Conservation (phyloP, 1,140 invertebrate species). For the Ceratoteleas bidentatus region DNA sequence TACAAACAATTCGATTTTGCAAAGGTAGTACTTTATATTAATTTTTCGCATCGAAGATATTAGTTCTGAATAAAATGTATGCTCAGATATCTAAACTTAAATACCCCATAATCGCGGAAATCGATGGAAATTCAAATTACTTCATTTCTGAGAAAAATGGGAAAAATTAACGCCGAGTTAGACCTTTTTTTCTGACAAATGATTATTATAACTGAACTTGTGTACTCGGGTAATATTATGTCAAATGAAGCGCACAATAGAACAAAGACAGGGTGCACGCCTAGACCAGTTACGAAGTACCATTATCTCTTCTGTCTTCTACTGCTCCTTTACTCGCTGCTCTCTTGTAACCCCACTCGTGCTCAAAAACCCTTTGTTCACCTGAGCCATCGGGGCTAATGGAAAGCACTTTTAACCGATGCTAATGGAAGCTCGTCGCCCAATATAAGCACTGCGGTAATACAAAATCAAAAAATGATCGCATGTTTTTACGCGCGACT, state of each 20-base stretch:
- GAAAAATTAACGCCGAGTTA: slow-evolving; percentile 11
- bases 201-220: slow-evolving; percentile 59
- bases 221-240: slow-evolving; percentile 58
- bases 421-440: slow-evolving; percentile 74
- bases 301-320: slow-evolving; percentile 66
- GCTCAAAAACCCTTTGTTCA: slow-evolving; percentile 73
- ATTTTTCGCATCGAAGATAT: no score
- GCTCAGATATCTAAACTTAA: no score
- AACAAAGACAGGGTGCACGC: slow-evolving; percentile 58
- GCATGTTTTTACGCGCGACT: slow-evolving; percentile 26
- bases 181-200: slow-evolving; percentile 32
- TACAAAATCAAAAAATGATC: slow-evolving; percentile 64
- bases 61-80: no score
- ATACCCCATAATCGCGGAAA: neutral
- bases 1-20: no score
- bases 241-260: slow-evolving; percentile 49
- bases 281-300: slow-evolving; percentile 68
- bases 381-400: slow-evolving; percentile 71
- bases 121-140: slow-evolving; percentile 1
- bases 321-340: slow-evolving; percentile 57
- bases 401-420: slow-evolving; percentile 79
- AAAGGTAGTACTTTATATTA: no score
- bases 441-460: slow-evolving; percentile 63
- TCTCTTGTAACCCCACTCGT: slow-evolving; percentile 66
- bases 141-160: slow-evolving; percentile 9